phyloP scores from a whole-genome alignment of 2,888 invertebrate genomes.

The Subacronicta megacephala region DNA sequence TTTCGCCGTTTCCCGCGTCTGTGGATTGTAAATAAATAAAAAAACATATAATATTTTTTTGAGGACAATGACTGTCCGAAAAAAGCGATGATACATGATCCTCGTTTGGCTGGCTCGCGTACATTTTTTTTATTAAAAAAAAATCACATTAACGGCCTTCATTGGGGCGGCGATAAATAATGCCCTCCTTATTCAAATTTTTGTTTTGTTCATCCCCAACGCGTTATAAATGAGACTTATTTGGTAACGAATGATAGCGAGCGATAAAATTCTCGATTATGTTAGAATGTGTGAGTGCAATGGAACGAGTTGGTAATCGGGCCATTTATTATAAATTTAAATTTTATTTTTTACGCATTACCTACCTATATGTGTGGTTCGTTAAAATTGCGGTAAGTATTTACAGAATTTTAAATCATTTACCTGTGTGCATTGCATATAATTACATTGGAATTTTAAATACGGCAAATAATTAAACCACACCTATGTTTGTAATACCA shows the following conservation, averaged over 20 bases:
- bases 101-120: constrained; percentile 86
- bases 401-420: too few relatives aligned
- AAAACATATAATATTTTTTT: constrained; percentile 69
- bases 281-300: constrained; percentile 66
- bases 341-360: constrained; percentile 48
- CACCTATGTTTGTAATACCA: too few relatives aligned
- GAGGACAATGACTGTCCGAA: constrained; percentile 88
- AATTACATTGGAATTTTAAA: too few relatives aligned
- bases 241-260: constrained; percentile 87
- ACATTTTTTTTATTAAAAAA: constrained; percentile 87
- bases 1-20: constrained; percentile 72
- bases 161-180: constrained; percentile 90
- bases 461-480: too few relatives aligned
- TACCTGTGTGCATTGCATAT: too few relatives aligned
- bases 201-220: constrained; percentile 87
- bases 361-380: constrained; percentile 52
- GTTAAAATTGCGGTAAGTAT: background rate
- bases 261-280: constrained; percentile 84
- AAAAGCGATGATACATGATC: constrained; percentile 89
- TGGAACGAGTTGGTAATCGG: constrained; percentile 59
- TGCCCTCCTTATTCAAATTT: constrained; percentile 90
- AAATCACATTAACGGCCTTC: constrained; percentile 90
- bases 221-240: constrained; percentile 89
- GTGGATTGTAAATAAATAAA: constrained; percentile 75
- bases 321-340: constrained; percentile 57